Conservation (phyloP, 2,797 vertebrate genomes). For the Chrysolophus pictus region DNA sequence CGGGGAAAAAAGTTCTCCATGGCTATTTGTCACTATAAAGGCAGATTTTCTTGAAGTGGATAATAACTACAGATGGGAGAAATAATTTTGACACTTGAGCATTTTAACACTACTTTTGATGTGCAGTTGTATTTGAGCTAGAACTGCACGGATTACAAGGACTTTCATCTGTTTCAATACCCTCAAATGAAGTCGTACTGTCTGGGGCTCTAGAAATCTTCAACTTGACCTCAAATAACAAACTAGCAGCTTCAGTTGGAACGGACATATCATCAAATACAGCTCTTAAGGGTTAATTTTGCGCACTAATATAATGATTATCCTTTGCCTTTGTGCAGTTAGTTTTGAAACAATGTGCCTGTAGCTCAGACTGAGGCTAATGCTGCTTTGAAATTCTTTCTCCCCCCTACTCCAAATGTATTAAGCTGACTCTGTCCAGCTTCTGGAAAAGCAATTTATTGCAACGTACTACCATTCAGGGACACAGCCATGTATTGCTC, state of each 20-base stretch:
- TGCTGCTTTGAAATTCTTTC: slow-evolving; percentile 49
- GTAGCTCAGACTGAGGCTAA: slow-evolving; percentile 25
- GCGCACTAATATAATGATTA: slow-evolving; percentile 16
- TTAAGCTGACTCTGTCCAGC: not conserved
- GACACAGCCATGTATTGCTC: rapidly evolving
- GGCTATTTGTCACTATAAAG: not conserved
- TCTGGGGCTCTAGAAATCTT: not conserved
- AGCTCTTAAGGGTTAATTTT: slow-evolving; percentile 46
- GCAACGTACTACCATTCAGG: not conserved
- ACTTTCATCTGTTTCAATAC: not conserved
- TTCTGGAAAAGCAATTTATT: slow-evolving; percentile 29
- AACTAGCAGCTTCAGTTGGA: not conserved
- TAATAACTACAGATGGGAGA: not conserved
- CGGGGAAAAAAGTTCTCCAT: not conserved
- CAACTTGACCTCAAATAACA: not conserved
- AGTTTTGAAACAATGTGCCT: slow-evolving; percentile 47
- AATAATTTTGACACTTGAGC: not conserved
- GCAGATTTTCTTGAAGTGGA: not conserved
- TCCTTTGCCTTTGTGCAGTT: slow-evolving; percentile 48
- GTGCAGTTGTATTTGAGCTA: not conserved
- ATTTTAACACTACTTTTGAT: not conserved
- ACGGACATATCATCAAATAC: not conserved
- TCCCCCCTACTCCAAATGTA: not conserved
- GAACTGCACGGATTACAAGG: not conserved
- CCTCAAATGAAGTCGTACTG: rapidly evolving